Evolutionary conservation across 2,888 invertebrate genomes (phyloP).

Genomic region (Homarus gammarus): DNA sequence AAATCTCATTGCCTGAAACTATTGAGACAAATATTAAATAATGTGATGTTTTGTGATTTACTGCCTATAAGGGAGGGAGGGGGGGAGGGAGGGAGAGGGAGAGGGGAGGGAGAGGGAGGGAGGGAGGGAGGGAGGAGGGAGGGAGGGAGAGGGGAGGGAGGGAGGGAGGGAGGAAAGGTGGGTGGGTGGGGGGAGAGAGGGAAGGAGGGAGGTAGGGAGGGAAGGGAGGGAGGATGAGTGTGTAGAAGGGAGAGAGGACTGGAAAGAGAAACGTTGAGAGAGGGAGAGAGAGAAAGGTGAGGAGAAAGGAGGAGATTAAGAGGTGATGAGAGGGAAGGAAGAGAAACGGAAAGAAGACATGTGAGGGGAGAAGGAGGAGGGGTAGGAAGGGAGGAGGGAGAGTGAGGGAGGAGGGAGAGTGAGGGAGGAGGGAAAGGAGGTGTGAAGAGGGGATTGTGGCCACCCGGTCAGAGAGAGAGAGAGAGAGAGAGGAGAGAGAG

Average conservation of each 20-base stretch:
- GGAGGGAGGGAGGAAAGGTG: not conserved
- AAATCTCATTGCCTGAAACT: not conserved
- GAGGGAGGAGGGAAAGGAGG: not conserved
- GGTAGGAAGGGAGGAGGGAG: not conserved
- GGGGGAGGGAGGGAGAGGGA: not conserved
- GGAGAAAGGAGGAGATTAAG: no score
- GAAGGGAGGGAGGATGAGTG: not conserved
- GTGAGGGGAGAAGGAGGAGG: not conserved
- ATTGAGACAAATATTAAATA: not conserved
- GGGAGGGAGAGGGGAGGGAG: not conserved
- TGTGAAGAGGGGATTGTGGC: not conserved
- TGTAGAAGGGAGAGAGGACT: not conserved
- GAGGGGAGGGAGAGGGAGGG: not conserved
- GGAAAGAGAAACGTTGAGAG: not conserved
- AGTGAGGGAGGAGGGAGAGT: not conserved
- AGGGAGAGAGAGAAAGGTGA: not conserved
- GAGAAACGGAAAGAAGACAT: not conserved
- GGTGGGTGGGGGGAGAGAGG: not conserved
- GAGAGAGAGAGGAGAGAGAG: not conserved
- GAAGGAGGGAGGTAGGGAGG: not conserved
- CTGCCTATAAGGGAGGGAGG: not conserved
- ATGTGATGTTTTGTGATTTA: not conserved
- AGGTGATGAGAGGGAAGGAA: no score
- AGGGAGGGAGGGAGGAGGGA: not conserved
- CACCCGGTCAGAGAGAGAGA: not conserved